A percentile compares a stretch with the other conserved stretches of the same genome.
Evolutionary conservation across 2,113 vertebrate genomes (phyloP).

Genomic region (Thamnaconus septentrionalis): DNA sequence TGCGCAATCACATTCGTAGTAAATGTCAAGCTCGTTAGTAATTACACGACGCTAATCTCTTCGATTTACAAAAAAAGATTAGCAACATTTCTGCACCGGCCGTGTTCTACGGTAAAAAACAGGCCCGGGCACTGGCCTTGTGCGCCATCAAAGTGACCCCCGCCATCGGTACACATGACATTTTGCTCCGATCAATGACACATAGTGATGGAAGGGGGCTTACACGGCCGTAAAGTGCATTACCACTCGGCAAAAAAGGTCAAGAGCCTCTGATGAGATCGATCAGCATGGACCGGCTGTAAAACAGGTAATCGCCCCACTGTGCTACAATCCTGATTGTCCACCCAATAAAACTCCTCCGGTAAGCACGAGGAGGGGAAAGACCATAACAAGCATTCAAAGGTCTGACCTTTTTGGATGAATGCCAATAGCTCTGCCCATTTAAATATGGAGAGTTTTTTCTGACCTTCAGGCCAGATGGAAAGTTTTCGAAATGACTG

Average conservation of each 20-base stretch:
- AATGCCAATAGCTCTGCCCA: background rate
- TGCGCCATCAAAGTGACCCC: slow-evolving; percentile 15
- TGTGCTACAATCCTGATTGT: slow-evolving; percentile 29
- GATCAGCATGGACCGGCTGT: slow-evolving; percentile 38
- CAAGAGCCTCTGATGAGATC: slow-evolving; percentile 49
- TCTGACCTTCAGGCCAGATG: too few relatives aligned
- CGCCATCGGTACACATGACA: slow-evolving; percentile 20
- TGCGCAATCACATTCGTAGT: too few relatives aligned
- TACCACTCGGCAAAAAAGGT: slow-evolving; percentile 46
- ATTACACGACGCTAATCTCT: too few relatives aligned
- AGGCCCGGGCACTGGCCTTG: background rate
- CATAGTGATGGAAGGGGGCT: slow-evolving; percentile 12
- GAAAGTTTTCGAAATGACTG: too few relatives aligned
- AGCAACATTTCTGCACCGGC: too few relatives aligned
- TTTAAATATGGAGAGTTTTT: too few relatives aligned
- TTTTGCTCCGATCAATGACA: slow-evolving; percentile 56
- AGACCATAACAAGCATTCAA: slow-evolving; percentile 12
- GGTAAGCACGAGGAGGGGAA: slow-evolving; percentile 22
- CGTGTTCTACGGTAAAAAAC: background rate
- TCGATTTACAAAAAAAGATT: too few relatives aligned
- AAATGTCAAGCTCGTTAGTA: too few relatives aligned
- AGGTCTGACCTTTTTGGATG: slow-evolving; percentile 26
- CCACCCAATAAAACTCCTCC: slow-evolving; percentile 38
- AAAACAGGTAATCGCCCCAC: slow-evolving; percentile 44
- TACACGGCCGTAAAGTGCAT: slow-evolving; percentile 36